phyloP scores from a whole-genome alignment of 2,113 vertebrate species.

The Petroica traversi region DNA sequence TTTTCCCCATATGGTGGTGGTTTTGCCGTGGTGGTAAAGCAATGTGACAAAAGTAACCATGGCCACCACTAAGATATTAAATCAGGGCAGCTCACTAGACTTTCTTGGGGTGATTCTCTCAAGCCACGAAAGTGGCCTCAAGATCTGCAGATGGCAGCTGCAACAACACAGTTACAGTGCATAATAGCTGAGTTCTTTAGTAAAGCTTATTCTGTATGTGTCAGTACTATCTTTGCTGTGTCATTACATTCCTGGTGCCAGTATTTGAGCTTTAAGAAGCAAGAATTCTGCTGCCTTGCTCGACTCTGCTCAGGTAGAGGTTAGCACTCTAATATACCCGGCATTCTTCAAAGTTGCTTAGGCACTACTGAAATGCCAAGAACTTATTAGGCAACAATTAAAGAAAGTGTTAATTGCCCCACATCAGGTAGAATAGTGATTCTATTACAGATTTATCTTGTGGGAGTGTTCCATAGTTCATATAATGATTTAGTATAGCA shows the following conservation, averaged over 20 bases:
- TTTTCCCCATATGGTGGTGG: neutral
- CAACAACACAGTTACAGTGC: neutral
- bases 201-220: neutral
- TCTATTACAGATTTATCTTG: neutral
- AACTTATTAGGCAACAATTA: neutral
- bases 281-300: neutral
- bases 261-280: neutral
- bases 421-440: neutral
- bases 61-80: accelerated
- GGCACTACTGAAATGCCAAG: neutral
- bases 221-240: slow-evolving; percentile 10
- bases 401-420: neutral
- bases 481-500: neutral
- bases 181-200: neutral
- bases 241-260: slow-evolving; percentile 19
- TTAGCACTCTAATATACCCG: neutral
- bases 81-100: neutral
- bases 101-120: accelerated
- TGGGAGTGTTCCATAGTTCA: neutral
- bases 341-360: neutral
- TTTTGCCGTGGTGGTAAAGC: neutral
- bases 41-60: neutral
- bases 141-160: neutral
- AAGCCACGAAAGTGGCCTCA: neutral
- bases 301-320: neutral